Base-by-base conservation (phyloP, 2,888 invertebrate species). In the Osedax frankpressi region DNA sequence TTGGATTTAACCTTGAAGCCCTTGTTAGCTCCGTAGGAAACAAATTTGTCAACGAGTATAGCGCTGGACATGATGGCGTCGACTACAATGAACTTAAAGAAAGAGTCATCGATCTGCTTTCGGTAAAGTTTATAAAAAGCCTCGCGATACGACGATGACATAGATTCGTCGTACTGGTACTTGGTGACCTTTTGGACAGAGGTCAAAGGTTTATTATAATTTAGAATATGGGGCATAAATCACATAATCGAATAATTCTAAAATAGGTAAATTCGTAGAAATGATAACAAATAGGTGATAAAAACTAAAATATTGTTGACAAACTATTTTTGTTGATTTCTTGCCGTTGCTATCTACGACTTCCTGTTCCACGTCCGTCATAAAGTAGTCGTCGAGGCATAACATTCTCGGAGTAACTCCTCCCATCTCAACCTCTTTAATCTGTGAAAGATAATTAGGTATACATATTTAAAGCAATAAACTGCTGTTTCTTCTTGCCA, bases 361-460 rank as follows among this genome's bases (percentile, higher is more conserved):
- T 27, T 78, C 79, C 74, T 82, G 81, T 75, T 86, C 85, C 0
- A 80, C 92, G 78, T 87, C 86, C 75, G 91, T 89, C 88, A 94
- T 90, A 78, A 94, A 96, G 85, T 96, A 96, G 85, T 96, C 95
- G 84, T 96, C 95, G 75, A 96, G 88, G 75, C 93, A 93, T 81
- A 96, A 87, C 81, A 96, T 92, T 78, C 95, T 88, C 0, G 92
- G 93, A n/a, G 92, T 90, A 74, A 90, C 90, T 2, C 93, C 93
- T 62, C 92, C 91, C 85, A 90, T 89, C 82, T 92, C 91, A 0
- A 92, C 89, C 82, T 89, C 89, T 79, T 88, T 88, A 75, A 89
- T 89, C 89, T 89, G 78, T 63, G 81, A 79, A 77, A 14, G n/a
- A 1, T 24, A 28, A 28, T 0, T 14, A 25, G 14, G 28, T 27